Conservation (phyloP, 1,140 invertebrate genomes). For the Lasioglossum albipes region DNA sequence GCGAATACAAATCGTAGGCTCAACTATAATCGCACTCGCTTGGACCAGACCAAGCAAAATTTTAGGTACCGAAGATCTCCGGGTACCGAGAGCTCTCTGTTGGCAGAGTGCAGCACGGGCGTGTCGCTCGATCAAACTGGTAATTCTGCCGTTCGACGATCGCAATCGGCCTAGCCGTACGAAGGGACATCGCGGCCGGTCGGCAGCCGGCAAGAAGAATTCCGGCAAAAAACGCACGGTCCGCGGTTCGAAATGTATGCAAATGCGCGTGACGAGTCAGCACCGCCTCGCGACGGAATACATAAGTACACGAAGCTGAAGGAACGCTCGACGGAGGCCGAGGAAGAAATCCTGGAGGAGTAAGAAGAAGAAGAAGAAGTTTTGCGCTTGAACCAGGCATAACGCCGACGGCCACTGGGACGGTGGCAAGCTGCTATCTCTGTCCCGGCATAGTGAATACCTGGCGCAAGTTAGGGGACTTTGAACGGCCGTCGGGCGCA, state of each 20-base stretch:
- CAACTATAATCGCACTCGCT: too few species aligned
- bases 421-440: constrained; percentile 60
- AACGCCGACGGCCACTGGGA: constrained; percentile 58
- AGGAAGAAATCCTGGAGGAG: not conserved
- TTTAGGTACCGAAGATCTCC: too few species aligned
- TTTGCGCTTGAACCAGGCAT: constrained; percentile 25
- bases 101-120: too few species aligned
- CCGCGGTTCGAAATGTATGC: constrained; percentile 56
- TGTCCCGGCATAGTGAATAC: constrained; percentile 23
- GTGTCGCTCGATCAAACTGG: too few species aligned
- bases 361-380: too few species aligned
- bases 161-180: constrained; percentile 15
- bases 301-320: constrained; percentile 32
- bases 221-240: constrained; percentile 35
- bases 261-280: constrained; percentile 64
- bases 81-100: too few species aligned
- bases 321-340: not conserved
- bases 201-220: constrained; percentile 7
- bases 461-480: not conserved
- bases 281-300: constrained; percentile 58
- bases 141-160: not conserved
- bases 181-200: constrained; percentile 5
- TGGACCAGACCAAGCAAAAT: too few species aligned
- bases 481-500: constrained; percentile 54
- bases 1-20: too few species aligned